Base-by-base conservation (phyloP, 2,888 invertebrate species). In the Spilarctia lutea region DNA sequence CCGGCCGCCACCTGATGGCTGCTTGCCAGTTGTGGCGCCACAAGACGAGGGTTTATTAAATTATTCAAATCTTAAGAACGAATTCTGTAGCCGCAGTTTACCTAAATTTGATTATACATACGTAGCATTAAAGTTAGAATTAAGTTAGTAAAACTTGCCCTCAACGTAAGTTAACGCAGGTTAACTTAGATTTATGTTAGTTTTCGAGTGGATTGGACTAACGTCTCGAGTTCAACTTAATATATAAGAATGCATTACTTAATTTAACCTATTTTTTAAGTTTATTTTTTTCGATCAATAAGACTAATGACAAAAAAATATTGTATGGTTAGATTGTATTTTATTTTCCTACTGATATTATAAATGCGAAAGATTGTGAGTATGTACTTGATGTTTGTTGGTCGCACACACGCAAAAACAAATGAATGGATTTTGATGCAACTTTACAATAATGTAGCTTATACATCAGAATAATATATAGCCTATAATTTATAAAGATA, bases 101-200 rank as follows among this genome's bases (percentile, higher is more conserved):
- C 82, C 81, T 84, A 84, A 88, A 87, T 87, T 87, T 85, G 85
- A 87, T 86, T 87, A 87, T 86, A 85, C 83, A 84, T 83, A 83
- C 81, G 82, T 81, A 82, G 73, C 77, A 78, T 86, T 88, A 79
- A 90, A 91, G 89, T 91, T 91, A 85, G 89, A 89, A 91, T 91
- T 90, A 89, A 91, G 88, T 91, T 91, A 82, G 88, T 81, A 82
- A 86, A 91, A 91, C 89, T 91, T 87, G 83, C 84, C 79, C 85
- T 73, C 81, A 75, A 83, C 82, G 87, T 88, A 89, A 91, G 87
- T 90, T 89, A 89, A 85, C 87, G 79, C 83, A 91, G 88, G 91
- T 91, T 92, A 92, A 92, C 86, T 92, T 91, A 89, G 88, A 92
- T 92, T 92, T 92, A 92, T 90, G 90, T 90, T 83, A 88, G 85